Evolutionary conservation across 2,888 invertebrate genomes (phyloP), one percentile per base, ranked within the genome.

Genomic region (Dexiosoma caninum): DNA sequence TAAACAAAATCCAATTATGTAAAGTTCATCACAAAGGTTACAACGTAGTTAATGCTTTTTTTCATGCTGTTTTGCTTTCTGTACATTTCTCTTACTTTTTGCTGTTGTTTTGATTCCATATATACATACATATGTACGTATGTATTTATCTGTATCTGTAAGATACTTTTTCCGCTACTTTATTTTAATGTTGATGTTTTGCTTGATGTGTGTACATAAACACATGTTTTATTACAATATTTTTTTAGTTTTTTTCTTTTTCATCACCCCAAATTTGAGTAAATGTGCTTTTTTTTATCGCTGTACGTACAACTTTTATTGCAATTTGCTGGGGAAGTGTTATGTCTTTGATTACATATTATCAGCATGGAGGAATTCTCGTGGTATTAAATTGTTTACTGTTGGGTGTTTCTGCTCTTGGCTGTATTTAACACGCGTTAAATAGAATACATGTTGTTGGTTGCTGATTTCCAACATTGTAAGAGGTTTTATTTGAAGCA

Each of bases 1-100:
- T 74, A 75, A 78, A 78, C 78, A 78, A 81, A 78, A 81, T 78
- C 70, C 78, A 81, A 81, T 81, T 81, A 78, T 69, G 57, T 59
- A 55, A 78, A 81, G 81, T 81, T 81, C 81, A 78, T 46, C 64
- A 49, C 10, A 75, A 74, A 78, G 81, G 81, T 78, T 76, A 76
- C 71, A 76, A 51, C 53, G 71, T 71, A 60, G 32, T 69, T 60
- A 37, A 19, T 66, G 37, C 35, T 16, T 21, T 27, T 32, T n/a
- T n/a, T n/a, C n/a, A n/a, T n/a, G n/a, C n/a, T n/a, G 32, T 51
- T 14, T 57, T n/a, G 40, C 7, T 42, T 19, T 46, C 57, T 66
- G 6, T 53, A 5, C 9, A 23, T 21, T 60, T 76, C 10, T 32
- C 27, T 46, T 7, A 14, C 19, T 59, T 69, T 21, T 35, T 40